These are phyloP conservation scores for Parauchenoglanis punctatus DNA, from an alignment of 2,797 vertebrate genomes.

Conservation along the genomic window DNA sequence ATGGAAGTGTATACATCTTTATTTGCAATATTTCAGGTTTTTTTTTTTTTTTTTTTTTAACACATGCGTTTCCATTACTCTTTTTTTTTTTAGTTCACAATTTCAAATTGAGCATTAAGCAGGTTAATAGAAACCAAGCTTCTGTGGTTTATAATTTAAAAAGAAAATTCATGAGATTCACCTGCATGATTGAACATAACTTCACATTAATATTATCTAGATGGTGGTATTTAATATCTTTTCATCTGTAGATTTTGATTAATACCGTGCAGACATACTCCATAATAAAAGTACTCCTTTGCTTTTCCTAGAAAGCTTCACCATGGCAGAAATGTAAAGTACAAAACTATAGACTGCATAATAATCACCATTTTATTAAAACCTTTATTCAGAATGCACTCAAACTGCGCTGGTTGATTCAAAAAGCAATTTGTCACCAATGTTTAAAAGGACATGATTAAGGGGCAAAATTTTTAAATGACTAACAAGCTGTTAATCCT, in stretches of 20 bases:
- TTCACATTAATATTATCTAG: no score
- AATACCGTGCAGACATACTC: background rate
- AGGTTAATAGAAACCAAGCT: no score
- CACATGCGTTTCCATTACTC: no score
- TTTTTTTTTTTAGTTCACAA: no score
- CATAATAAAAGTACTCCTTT: background rate
- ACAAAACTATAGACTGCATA: constrained; percentile 1
- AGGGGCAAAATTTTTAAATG: constrained; percentile 22
- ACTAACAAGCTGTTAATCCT: constrained; percentile 8
- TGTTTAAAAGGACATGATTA: constrained; percentile 38
- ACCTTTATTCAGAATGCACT: constrained; percentile 51
- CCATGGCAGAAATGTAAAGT: background rate
- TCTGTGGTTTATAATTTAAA: background rate
- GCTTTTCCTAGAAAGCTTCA: background rate
- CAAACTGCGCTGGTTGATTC: constrained; percentile 37
- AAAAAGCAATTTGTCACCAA: constrained; percentile 50
- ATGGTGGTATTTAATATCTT: background rate
- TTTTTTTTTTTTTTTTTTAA: no score
- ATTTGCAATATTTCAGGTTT: no score
- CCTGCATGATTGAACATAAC: background rate
- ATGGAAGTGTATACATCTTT: no score
- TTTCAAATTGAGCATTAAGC: no score
- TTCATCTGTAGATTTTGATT: background rate
- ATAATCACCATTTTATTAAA: constrained; percentile 31
- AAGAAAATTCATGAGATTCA: background rate